Percentiles rank a stretch among this genome's conserved stretches.
phyloP scores from a whole-genome alignment of 2,113 vertebrate genomes.

The Ariopsis seemanni region DNA sequence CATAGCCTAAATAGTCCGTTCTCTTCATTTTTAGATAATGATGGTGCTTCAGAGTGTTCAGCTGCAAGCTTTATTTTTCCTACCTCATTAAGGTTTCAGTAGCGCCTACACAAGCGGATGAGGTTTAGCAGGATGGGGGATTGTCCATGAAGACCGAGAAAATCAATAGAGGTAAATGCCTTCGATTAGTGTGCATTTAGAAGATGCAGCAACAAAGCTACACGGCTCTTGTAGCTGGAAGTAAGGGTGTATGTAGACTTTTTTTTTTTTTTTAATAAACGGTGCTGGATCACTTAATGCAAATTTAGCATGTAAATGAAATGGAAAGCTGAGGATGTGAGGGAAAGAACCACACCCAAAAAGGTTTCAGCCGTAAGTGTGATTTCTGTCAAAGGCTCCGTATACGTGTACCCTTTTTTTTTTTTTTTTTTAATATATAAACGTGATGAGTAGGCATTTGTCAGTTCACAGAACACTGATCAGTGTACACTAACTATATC shows the following conservation, averaged over 20 bases:
- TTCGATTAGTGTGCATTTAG: conserved; percentile 39
- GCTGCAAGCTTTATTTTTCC: not conserved
- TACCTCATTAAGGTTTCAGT: conserved; percentile 5
- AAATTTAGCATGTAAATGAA: not conserved
- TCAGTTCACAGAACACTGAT: not conserved
- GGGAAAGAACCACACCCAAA: not conserved
- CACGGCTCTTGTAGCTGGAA: conserved; percentile 5
- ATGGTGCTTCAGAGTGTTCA: not conserved
- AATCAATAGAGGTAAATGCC: conserved; percentile 49
- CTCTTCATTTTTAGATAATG: not conserved
- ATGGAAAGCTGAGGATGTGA: not conserved
- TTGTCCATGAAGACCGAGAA: conserved; percentile 22
- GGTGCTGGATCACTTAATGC: not conserved
- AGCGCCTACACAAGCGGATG: conserved; percentile 14
- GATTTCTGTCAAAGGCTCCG: not conserved
- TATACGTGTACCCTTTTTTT: not conserved
- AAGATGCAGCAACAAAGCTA: conserved; percentile 1
- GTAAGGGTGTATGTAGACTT: not conserved
- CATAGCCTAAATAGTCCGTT: not conserved
- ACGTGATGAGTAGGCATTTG: not conserved
- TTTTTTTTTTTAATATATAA: not conserved
- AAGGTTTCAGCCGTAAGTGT: not conserved
- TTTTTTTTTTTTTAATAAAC: not conserved
- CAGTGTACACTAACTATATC: not conserved
- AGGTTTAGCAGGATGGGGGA: conserved; percentile 33